These are phyloP conservation scores for Kudoa iwatai DNA, from an alignment of 30 jellyfish, hydroid and myxozoan genomes.

Conservation along the genomic window DNA sequence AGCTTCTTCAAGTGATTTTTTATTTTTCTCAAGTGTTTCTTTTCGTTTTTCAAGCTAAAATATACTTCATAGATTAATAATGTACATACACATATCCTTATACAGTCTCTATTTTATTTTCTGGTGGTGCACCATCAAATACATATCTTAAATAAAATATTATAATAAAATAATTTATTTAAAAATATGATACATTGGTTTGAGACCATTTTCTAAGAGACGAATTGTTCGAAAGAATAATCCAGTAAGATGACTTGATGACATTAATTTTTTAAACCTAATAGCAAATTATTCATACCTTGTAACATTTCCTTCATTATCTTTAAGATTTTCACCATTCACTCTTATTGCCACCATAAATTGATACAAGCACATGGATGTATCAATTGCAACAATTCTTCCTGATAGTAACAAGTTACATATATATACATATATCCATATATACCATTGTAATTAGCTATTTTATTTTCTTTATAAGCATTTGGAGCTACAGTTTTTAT, in stretches of 20 bases:
- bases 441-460: too few species aligned
- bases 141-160: not conserved
- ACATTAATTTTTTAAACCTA: too few species aligned
- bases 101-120: not conserved
- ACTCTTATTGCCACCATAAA: not conserved
- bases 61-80: too few species aligned
- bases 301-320: not conserved
- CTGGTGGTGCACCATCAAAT: slow-evolving; percentile 1
- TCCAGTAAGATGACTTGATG: not conserved
- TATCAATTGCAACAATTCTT: not conserved
- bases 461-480: too few species aligned
- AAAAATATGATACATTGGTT: not conserved
- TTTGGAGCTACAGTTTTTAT: too few species aligned
- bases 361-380: not conserved
- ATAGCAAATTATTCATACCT: too few species aligned
- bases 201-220: not conserved
- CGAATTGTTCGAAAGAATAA: not conserved
- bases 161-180: too few species aligned
- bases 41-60: not conserved
- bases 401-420: too few species aligned
- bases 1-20: not conserved
- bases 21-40: not conserved
- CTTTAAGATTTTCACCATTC: not conserved
- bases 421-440: too few species aligned
- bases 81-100: too few species aligned